Evolutionary conservation across 2,888 invertebrate genomes (phyloP).

Genomic region (Ennomos quercinarius): DNA sequence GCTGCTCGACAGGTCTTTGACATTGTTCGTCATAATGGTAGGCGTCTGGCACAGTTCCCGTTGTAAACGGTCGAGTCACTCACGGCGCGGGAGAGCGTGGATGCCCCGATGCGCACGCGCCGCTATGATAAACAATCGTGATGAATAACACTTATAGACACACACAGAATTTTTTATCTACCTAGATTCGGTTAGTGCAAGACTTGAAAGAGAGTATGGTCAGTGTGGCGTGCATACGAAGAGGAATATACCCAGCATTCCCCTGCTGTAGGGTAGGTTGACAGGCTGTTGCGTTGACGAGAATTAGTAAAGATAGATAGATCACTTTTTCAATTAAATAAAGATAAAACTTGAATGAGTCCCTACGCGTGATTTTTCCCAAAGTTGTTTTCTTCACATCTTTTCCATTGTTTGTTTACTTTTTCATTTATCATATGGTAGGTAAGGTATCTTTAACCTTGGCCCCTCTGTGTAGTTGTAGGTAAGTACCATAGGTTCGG

Average conservation of each 20-base stretch:
- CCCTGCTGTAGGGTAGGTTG: too few relatives aligned
- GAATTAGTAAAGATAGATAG: too few relatives aligned
- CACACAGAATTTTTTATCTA: too few relatives aligned
- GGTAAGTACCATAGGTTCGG: background rate
- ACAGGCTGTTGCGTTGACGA: too few relatives aligned
- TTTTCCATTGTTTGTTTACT: conserved; percentile 9
- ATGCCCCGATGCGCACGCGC: conserved; percentile 19
- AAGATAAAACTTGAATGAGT: too few relatives aligned
- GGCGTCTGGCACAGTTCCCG: conserved; percentile 47
- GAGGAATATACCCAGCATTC: too few relatives aligned
- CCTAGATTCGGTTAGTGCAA: too few relatives aligned
- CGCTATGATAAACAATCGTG: background rate
- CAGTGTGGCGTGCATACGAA: too few relatives aligned
- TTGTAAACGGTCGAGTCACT: conserved; percentile 31
- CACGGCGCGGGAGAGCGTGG: conserved; percentile 12
- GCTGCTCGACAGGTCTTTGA: conserved; percentile 53
- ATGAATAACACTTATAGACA: too few relatives aligned
- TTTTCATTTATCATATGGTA: conserved; percentile 10
- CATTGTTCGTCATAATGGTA: conserved; percentile 42
- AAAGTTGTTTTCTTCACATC: background rate
- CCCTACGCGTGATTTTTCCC: too few relatives aligned
- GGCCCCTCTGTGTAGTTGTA: conserved; percentile 8
- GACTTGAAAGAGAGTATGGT: too few relatives aligned
- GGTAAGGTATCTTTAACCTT: conserved; percentile 8
- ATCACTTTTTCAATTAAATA: too few relatives aligned